phyloP scores from a whole-genome alignment of 2,113 vertebrate species.

The Pedetes capensis region DNA sequence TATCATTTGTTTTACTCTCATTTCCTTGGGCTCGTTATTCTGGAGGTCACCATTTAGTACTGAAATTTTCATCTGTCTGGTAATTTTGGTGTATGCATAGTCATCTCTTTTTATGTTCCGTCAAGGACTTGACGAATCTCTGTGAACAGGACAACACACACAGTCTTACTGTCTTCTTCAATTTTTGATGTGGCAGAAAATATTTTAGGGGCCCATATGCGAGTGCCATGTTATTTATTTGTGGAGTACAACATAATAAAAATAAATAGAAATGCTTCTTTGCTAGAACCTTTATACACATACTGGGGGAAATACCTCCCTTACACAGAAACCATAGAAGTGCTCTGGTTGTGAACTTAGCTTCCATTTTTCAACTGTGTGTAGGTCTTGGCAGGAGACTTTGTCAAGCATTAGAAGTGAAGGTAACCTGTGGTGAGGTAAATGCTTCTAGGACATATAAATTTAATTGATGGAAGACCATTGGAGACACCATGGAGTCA shows the following conservation, averaged over 20 bases:
- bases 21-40: not conserved
- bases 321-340: not conserved
- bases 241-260: not conserved
- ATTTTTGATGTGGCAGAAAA: not conserved
- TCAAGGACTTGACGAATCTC: not conserved
- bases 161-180: not conserved
- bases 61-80: not conserved
- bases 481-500: not conserved
- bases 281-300: not conserved
- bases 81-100: not conserved
- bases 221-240: not conserved
- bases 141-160: not conserved
- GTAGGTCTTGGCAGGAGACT: conserved; percentile 32
- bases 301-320: not conserved
- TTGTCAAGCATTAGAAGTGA: conserved; percentile 44
- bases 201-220: not conserved
- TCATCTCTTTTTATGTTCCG: not conserved
- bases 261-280: not conserved
- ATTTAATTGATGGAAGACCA: conserved; percentile 46
- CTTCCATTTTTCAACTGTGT: not conserved
- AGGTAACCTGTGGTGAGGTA: not conserved
- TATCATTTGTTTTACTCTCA: not conserved
- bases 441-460: not conserved
- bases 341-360: not conserved
- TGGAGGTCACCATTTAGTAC: not conserved